Percentiles rank a stretch among this genome's conserved stretches.
These are phyloP conservation scores for Microplitis deprimator DNA, from an alignment of 2,888 invertebrate genomes.

Conservation along the genomic window DNA sequence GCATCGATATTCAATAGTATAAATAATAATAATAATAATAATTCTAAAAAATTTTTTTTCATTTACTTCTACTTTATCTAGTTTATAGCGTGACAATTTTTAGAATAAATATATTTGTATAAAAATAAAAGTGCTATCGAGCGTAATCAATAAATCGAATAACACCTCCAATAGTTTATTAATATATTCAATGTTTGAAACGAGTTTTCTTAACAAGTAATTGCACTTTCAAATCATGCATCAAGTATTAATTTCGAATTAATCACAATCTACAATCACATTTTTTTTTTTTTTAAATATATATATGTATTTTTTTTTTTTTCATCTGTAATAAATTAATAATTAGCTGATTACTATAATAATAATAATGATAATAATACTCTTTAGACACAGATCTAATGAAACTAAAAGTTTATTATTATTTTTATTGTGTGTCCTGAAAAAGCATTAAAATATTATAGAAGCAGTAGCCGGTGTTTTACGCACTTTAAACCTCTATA, in stretches of 20 bases:
- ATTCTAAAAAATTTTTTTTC: no score
- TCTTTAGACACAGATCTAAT: not conserved
- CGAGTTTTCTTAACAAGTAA: slow-evolving; percentile 13
- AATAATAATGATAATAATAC: not conserved
- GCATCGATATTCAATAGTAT: no score
- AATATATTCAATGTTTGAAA: slow-evolving; percentile 6
- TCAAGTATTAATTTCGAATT: not conserved
- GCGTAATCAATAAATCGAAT: not conserved
- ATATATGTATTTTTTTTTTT: no score
- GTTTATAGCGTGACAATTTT: not conserved
- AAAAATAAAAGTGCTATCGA: not conserved
- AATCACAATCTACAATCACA: not conserved
- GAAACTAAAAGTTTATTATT: not conserved
- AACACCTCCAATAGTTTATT: slow-evolving; percentile 5
- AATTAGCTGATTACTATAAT: not conserved
- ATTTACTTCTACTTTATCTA: not conserved
- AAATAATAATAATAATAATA: no score
- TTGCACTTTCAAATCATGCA: slow-evolving; percentile 18
- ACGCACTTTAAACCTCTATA: not conserved
- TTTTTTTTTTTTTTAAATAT: not conserved
- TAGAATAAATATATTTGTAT: not conserved
- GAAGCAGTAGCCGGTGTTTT: not conserved
- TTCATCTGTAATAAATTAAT: not conserved
- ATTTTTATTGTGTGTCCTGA: not conserved
- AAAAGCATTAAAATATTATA: not conserved